These are phyloP conservation scores for Andricus curvator DNA, from an alignment of 2,888 invertebrate genomes.

Conservation along the genomic window DNA sequence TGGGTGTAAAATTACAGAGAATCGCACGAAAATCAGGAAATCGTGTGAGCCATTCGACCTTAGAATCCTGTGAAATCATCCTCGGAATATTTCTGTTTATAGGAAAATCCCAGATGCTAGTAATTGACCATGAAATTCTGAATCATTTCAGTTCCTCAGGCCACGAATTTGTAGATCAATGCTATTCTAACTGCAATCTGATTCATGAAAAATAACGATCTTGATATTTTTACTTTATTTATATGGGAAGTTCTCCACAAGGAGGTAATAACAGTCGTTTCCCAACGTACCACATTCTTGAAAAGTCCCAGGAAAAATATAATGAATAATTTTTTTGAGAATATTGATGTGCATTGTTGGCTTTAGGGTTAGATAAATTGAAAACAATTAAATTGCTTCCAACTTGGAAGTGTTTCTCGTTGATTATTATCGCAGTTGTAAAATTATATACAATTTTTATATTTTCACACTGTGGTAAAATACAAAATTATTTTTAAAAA, in stretches of 20 bases:
- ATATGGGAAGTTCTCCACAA: neutral
- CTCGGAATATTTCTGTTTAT: conserved; percentile 9
- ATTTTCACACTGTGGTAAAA: no score
- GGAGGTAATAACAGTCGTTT: neutral
- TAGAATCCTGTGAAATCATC: conserved; percentile 33
- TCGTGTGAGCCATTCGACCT: conserved; percentile 54
- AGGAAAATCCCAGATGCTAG: neutral
- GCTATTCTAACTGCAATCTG: neutral
- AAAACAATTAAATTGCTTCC: no score
- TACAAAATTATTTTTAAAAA: no score
- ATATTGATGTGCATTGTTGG: no score
- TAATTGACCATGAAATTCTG: conserved; percentile 19
- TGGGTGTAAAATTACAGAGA: conserved; percentile 73
- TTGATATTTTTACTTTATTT: neutral
- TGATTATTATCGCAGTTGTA: no score
- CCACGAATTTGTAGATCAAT: conserved; percentile 24
- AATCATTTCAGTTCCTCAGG: conserved; percentile 11
- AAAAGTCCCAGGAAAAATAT: no score
- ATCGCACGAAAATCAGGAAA: conserved; percentile 74
- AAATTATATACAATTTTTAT: no score
- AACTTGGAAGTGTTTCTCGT: no score
- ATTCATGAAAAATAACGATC: neutral
- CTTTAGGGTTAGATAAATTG: no score
- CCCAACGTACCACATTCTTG: no score
- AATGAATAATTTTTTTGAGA: no score